Evolutionary conservation across 2,113 vertebrate genomes (phyloP).

Genomic region (Heteronetta atricapilla): DNA sequence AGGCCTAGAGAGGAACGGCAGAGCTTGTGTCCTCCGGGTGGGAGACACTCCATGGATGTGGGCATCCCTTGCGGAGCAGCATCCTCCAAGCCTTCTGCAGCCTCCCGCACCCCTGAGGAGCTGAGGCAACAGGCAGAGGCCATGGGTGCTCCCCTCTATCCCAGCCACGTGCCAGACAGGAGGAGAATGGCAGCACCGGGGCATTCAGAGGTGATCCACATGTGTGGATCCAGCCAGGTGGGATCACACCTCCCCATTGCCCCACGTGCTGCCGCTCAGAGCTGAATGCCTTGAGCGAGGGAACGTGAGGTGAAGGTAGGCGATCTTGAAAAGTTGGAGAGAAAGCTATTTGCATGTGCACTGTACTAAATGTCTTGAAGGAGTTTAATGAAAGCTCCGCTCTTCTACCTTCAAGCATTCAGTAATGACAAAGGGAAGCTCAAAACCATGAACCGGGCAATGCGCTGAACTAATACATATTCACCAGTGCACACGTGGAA

Average conservation of each 20-base stretch:
- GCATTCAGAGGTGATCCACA: neutral
- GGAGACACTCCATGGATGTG: too few relatives aligned
- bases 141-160: fast-evolving
- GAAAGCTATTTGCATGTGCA: neutral
- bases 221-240: fast-evolving
- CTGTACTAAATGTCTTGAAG: constrained; percentile 21
- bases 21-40: neutral
- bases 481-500: neutral
- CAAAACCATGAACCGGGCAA: neutral
- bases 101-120: too few relatives aligned
- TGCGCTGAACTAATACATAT: neutral
- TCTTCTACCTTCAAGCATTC: neutral
- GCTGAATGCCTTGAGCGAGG: neutral
- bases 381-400: neutral
- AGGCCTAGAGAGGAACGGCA: neutral
- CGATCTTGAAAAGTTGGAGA: constrained; percentile 7
- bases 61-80: fast-evolving
- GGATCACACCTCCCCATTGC: fast-evolving
- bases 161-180: fast-evolving
- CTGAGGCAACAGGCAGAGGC: neutral
- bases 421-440: constrained; percentile 17
- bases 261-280: neutral
- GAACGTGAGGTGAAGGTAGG: neutral
- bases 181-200: fast-evolving
- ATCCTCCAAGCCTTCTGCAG: too few relatives aligned